These are phyloP conservation scores for Napeogenes sylphis DNA, from an alignment of 2,888 invertebrate genomes.

Conservation along the genomic window DNA sequence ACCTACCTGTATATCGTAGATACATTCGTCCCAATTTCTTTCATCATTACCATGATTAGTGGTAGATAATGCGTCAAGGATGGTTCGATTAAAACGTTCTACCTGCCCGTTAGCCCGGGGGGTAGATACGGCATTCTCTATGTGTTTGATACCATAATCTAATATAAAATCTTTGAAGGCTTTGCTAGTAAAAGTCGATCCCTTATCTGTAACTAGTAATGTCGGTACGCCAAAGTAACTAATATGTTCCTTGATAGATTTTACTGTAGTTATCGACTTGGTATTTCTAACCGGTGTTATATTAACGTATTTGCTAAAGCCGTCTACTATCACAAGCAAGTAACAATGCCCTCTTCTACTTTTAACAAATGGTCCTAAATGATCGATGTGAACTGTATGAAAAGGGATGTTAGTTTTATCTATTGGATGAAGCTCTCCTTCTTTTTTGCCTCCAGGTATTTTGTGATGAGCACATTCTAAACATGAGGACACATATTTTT, in stretches of 20 bases:
- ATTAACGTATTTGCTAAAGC: slow-evolving; percentile 23
- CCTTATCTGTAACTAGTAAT: slow-evolving; percentile 20
- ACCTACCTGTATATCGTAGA: too few species aligned
- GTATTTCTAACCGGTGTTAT: slow-evolving; percentile 26
- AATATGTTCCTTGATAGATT: slow-evolving; percentile 25
- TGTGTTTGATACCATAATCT: slow-evolving; percentile 21
- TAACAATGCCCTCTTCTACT: slow-evolving; percentile 25
- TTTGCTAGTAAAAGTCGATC: slow-evolving; percentile 19
- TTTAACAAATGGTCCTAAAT: slow-evolving; percentile 31
- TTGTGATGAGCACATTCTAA: too few species aligned
- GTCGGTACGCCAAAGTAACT: slow-evolving; percentile 24
- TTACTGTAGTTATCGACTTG: slow-evolving; percentile 25
- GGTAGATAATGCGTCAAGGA: slow-evolving; percentile 15
- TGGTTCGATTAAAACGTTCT: slow-evolving; percentile 28
- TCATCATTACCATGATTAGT: not conserved
- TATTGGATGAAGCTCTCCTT: too few species aligned
- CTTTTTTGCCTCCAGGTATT: too few species aligned
- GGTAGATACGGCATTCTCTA: not conserved
- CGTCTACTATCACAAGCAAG: slow-evolving; percentile 25
- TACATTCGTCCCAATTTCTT: too few species aligned
- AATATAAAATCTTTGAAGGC: slow-evolving; percentile 12
- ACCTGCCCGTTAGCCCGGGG: slow-evolving; percentile 35
- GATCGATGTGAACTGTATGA: slow-evolving; percentile 16
- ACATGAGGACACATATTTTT: too few species aligned
- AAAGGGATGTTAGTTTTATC: too few species aligned